Conservation (phyloP, 2,888 invertebrate genomes). For the Diaperis boleti region DNA sequence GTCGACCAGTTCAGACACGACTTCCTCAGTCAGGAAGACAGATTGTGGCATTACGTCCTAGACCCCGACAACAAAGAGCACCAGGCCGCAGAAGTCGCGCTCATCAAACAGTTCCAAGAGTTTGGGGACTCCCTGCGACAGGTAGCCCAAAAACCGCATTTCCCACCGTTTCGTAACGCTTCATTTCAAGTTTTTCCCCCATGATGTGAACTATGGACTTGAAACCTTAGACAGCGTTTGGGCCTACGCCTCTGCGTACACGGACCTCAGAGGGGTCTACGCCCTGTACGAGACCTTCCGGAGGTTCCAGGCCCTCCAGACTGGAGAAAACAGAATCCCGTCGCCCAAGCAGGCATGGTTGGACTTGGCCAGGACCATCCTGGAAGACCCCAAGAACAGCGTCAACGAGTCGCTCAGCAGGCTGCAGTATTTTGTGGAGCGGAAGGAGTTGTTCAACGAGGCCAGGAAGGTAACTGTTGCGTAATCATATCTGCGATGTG, state of each 20-base stretch:
- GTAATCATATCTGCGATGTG: not conserved
- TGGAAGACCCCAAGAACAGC: conserved; percentile 73
- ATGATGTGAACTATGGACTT: conserved; percentile 52
- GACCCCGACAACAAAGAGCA: conserved; percentile 49
- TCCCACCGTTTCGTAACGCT: not conserved
- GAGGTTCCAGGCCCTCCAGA: conserved; percentile 69
- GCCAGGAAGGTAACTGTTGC: conserved; percentile 72
- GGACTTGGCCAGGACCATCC: conserved; percentile 75
- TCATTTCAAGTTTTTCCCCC: conserved; percentile 33
- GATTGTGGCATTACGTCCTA: conserved; percentile 61
- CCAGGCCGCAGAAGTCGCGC: conserved; percentile 67
- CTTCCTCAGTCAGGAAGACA: conserved; percentile 71
- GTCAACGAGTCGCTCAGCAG: conserved; percentile 71
- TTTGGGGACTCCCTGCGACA: conserved; percentile 70
- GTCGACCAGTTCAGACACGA: conserved; percentile 74
- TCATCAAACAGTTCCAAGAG: conserved; percentile 71
- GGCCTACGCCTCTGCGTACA: conserved; percentile 74
- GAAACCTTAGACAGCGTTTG: conserved; percentile 67
- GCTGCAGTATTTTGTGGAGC: conserved; percentile 73
- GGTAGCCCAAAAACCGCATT: conserved; percentile 52
- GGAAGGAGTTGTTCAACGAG: conserved; percentile 76
- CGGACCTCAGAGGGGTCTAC: conserved; percentile 74
- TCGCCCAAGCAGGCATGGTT: conserved; percentile 70
- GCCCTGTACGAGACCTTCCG: conserved; percentile 77
- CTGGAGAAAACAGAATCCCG: conserved; percentile 59